A percentile compares a stretch with the other conserved stretches of the same genome.
Evolutionary conservation across 1,140 invertebrate species (phyloP).

Genomic region (Caenorhabditis inopinata): DNA sequence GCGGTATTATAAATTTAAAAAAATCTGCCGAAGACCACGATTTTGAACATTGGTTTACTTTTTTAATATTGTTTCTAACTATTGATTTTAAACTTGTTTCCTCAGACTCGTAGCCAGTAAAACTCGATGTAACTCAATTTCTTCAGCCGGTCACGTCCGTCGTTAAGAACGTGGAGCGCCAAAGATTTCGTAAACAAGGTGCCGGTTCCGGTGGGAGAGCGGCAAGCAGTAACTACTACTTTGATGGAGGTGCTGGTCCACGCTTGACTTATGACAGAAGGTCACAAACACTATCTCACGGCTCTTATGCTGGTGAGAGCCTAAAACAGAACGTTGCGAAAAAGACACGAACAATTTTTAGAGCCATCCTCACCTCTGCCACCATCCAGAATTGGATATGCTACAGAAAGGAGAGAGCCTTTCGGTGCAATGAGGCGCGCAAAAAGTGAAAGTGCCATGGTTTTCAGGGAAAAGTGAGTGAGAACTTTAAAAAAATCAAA

Average conservation of each 20-base stretch:
- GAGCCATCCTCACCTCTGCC: slow-evolving; percentile 23
- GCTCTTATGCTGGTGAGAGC: not conserved
- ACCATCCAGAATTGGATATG: slow-evolving; percentile 23
- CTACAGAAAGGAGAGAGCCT: slow-evolving; percentile 9
- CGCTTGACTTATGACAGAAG: slow-evolving; percentile 37
- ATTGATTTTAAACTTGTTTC: no score
- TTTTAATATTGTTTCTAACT: no score
- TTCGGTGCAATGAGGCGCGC: slow-evolving; percentile 46
- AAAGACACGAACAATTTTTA: not conserved
- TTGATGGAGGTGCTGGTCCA: slow-evolving; percentile 13
- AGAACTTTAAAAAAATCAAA: not conserved
- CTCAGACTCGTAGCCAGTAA: no score
- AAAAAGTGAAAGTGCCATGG: slow-evolving; percentile 47
- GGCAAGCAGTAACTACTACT: slow-evolving; percentile 21
- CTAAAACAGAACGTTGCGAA: no score
- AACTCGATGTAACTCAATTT: no score
- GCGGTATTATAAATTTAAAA: no score
- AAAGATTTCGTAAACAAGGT: slow-evolving; percentile 50
- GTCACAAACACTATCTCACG: slow-evolving; percentile 27
- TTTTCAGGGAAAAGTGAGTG: slow-evolving; percentile 25
- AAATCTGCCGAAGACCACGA: no score
- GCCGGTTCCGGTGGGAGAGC: slow-evolving; percentile 40
- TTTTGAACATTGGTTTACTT: no score
- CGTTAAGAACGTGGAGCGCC: slow-evolving; percentile 50
- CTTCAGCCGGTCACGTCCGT: slow-evolving; percentile 50